These are phyloP conservation scores for Oncorhynchus tshawytscha DNA, from an alignment of 2,113 vertebrate species.

Conservation along the genomic window DNA sequence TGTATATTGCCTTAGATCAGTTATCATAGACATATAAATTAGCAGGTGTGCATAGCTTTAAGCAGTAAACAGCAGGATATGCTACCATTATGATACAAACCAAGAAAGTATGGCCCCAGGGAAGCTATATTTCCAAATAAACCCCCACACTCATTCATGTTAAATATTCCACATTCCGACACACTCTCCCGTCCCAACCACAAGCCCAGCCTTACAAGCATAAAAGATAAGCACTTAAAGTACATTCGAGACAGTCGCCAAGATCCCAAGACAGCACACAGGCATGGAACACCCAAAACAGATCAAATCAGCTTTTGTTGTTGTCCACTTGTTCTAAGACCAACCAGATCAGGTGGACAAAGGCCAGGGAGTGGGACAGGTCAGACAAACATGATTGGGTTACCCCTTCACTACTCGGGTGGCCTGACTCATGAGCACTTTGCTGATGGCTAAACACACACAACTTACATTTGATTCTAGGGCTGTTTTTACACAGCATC, in stretches of 20 bases:
- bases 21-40: neutral
- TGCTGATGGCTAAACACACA: neutral
- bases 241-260: no score
- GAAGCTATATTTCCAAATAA: neutral
- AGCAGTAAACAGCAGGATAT: neutral
- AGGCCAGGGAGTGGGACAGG: neutral
- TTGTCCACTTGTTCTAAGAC: neutral
- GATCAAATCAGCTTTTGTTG: neutral
- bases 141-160: neutral
- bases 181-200: neutral
- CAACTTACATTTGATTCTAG: neutral
- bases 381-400: neutral
- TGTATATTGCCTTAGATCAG: no score
- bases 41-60: neutral
- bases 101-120: neutral
- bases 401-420: neutral
- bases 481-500: no score
- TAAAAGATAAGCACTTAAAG: neutral
- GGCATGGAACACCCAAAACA: neutral
- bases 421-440: no score
- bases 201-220: neutral
- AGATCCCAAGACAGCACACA: neutral
- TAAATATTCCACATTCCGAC: conserved; percentile 35
- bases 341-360: neutral
- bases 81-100: neutral